Conservation (phyloP, 1,140 invertebrate genomes). For the Cyrtorhinus lividipennis region DNA sequence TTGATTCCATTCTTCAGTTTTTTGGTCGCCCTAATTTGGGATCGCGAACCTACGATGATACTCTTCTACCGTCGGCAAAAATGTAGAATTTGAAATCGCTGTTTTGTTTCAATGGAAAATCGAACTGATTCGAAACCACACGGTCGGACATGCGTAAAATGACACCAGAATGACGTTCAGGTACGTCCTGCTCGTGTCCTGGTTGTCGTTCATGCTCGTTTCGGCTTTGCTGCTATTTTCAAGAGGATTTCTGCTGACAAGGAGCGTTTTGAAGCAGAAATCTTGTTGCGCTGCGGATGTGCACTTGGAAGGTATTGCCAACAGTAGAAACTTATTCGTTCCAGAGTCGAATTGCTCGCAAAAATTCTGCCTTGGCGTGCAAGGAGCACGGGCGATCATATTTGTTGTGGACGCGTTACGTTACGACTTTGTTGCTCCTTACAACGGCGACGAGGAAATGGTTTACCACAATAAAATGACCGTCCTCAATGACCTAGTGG, state of each 20-base stretch:
- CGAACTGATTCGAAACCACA: background rate
- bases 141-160: background rate
- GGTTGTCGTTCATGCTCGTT: conserved; percentile 55
- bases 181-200: conserved; percentile 35
- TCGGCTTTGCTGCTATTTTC: conserved; percentile 63
- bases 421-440: conserved; percentile 62
- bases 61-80: background rate
- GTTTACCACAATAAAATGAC: conserved; percentile 66
- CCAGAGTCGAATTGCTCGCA: conserved; percentile 19
- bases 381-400: conserved; percentile 53
- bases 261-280: conserved; percentile 51
- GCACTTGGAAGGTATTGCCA: conserved; percentile 15
- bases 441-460: conserved; percentile 26
- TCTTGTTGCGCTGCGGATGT: conserved; percentile 41
- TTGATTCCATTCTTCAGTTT: too few species aligned
- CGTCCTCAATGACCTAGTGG: conserved; percentile 47
- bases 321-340: conserved; percentile 17
- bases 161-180: conserved; percentile 6
- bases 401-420: conserved; percentile 84
- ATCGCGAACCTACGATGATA: too few species aligned
- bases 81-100: background rate
- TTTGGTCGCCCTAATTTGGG: too few species aligned
- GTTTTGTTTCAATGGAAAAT: background rate
- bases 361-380: conserved; percentile 19
- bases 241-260: conserved; percentile 67